A percentile compares a stretch with the other conserved stretches of the same genome.
phyloP scores from a whole-genome alignment of 2,797 vertebrate species.

The Anguilla anguilla region DNA sequence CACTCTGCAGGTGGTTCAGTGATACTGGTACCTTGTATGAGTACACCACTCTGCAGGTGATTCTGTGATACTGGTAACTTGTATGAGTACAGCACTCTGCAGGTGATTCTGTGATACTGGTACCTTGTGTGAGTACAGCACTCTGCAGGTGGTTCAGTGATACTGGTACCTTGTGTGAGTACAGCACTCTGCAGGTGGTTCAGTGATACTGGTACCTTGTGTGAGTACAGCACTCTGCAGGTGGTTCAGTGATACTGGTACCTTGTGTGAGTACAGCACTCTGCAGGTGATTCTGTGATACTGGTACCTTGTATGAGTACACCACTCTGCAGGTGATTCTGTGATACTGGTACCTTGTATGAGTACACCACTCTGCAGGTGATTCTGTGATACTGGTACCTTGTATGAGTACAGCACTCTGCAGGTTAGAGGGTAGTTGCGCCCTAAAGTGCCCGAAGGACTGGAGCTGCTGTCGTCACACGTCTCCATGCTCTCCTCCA shows the following conservation, averaged over 20 bases:
- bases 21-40: neutral
- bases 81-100: neutral
- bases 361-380: conserved; percentile 83
- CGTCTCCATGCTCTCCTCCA: conserved; percentile 95
- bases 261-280: neutral
- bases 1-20: neutral
- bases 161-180: conserved; percentile 53
- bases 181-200: neutral
- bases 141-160: neutral
- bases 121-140: neutral
- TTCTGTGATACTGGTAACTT: neutral
- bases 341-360: conserved; percentile 81
- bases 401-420: conserved; percentile 97
- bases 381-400: conserved; percentile 66
- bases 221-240: neutral
- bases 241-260: neutral
- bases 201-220: conserved; percentile 53
- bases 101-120: neutral
- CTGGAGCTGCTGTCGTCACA: conserved; percentile 97
- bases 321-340: neutral
- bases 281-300: neutral
- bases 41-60: neutral
- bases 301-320: neutral
- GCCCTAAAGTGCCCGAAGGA: conserved; percentile 88
- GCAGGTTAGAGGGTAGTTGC: conserved; percentile 96